Evolutionary conservation across 2,113 vertebrate genomes (phyloP).

Genomic region (Riparia riparia): DNA sequence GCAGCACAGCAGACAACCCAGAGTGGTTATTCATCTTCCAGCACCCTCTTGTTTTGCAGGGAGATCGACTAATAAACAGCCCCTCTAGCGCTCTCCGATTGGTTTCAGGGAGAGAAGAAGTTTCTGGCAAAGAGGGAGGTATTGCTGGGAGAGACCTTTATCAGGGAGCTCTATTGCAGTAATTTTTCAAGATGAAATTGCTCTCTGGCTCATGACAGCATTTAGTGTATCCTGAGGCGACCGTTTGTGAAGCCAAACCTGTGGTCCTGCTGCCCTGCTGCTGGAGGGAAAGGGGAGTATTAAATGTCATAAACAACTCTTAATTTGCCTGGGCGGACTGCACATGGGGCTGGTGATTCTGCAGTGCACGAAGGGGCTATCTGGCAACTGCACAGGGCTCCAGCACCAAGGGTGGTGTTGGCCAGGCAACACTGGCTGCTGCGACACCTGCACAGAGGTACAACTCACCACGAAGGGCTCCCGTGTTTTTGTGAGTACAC

Average conservation of each 20-base stretch:
- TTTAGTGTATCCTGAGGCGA: conserved; percentile 63
- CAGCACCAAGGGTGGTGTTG: neutral
- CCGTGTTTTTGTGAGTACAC: neutral
- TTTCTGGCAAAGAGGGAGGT: neutral
- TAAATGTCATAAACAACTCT: conserved; percentile 64
- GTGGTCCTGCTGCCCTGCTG: neutral
- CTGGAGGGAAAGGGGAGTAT: conserved; percentile 30
- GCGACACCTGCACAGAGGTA: neutral
- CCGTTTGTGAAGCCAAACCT: conserved; percentile 54
- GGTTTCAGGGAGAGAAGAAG: conserved; percentile 15
- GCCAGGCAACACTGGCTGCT: neutral
- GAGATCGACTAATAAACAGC: neutral
- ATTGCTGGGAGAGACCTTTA: conserved; percentile 23
- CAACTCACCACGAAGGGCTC: neutral
- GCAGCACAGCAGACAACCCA: neutral
- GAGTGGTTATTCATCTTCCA: neutral
- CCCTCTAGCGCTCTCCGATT: neutral
- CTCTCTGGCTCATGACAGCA: conserved; percentile 41
- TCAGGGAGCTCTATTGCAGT: conserved; percentile 26
- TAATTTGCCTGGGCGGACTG: conserved; percentile 7
- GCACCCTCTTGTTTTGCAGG: neutral
- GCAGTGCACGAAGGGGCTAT: neutral
- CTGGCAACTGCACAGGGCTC: neutral
- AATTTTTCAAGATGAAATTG: conserved; percentile 65
- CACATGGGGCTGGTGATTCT: neutral